Evolutionary conservation across 2,113 vertebrate species (phyloP), one percentile per base, ranked within the genome.

Genomic region (Muscicapa adusta): DNA sequence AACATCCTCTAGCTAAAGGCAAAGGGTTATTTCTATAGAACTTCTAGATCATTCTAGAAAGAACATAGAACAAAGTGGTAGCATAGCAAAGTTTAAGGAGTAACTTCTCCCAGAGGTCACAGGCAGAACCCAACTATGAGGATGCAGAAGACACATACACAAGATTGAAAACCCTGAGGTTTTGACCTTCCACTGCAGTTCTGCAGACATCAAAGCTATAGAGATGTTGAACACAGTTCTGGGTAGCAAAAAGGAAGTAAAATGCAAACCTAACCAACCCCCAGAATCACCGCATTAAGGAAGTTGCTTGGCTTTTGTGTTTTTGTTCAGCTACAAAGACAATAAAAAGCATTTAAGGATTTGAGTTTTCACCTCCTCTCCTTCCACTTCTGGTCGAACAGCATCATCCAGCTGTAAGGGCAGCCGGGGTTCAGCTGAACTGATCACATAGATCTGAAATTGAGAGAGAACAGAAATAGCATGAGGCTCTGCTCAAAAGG

Each of bases 401-500:
- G 99, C 99, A 90, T 99, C 99, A 74, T 99, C 99, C 97, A 99
- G 97, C 97, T 99, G 99, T 94, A 99, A 97, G 17, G 99, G 99
- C 48, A 99, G 97, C 60, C 99, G 98, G 16, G 99, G 97, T 88
- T 99, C 99, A 70, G 99, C 98, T 94, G 98, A 98, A 97, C 99
- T 99, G 97, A 99, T 98, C 93, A 99, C 99, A 91, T 98, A 99
- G 95, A 99, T 98, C 99, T 99, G 98, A 96, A 93, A 98, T 86
- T 70, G 90, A 98, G 86, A 97, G 45, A 97, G 65, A 89, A 72
- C 84, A 96, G 72, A 97, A 97, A 97, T 92, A 97, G 73, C 81
- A 91, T 18, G 33, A 96, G 85, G 51, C 18, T 86, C 33, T 70
- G 77, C 50, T 66, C 54, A 94, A 93, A 97, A 73, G 20, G 51